phyloP scores from a whole-genome alignment of 1,140 invertebrate genomes.

The Drosophila nasuta region DNA sequence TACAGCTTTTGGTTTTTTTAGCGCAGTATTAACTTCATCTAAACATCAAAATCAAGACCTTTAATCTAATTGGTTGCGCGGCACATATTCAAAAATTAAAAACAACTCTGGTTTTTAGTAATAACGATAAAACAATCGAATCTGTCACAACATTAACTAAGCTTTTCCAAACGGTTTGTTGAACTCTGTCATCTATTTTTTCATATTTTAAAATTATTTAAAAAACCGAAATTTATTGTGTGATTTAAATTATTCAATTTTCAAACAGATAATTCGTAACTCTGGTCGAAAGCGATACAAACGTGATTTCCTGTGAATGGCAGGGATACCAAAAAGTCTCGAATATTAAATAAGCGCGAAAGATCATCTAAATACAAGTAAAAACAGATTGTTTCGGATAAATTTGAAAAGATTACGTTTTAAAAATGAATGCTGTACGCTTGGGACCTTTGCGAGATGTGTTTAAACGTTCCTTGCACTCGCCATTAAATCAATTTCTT shows the following conservation, averaged over 20 bases:
- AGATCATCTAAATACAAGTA: not conserved
- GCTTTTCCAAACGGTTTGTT: no score
- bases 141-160: no score
- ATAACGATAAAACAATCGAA: constrained; percentile 16
- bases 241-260: no score
- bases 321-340: constrained; percentile 17
- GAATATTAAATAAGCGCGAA: not conserved
- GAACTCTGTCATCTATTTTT: no score
- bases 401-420: not conserved
- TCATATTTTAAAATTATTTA: no score
- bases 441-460: not conserved
- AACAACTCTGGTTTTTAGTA: not conserved
- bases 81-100: not conserved
- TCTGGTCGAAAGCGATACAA: constrained; percentile 31
- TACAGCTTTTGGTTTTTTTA: no score
- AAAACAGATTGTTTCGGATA: not conserved
- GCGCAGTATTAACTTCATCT: no score
- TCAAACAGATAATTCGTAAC: no score
- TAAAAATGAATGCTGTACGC: constrained; percentile 24
- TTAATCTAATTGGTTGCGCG: no score
- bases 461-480: not conserved
- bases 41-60: no score
- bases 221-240: no score
- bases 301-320: constrained; percentile 42
- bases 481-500: constrained; percentile 3